phyloP scores from a whole-genome alignment of 2,888 invertebrate genomes.

The Ormyrus labotus region DNA sequence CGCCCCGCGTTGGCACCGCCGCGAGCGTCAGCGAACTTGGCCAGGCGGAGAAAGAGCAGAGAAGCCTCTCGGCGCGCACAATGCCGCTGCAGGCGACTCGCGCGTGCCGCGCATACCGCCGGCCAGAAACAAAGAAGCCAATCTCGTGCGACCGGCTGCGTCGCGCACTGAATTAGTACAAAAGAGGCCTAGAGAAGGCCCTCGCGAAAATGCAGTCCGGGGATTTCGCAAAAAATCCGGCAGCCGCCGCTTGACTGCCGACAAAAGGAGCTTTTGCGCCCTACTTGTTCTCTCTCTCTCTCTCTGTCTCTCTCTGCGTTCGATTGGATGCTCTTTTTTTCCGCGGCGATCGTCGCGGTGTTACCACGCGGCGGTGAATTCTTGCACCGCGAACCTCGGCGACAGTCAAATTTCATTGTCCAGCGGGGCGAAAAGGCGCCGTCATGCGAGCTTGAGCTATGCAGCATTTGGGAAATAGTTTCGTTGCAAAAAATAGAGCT shows the following conservation, averaged over 20 bases:
- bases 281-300: conserved; percentile 6
- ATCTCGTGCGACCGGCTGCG: conserved; percentile 24
- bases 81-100: background rate
- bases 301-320: background rate
- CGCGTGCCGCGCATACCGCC: background rate
- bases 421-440: no score
- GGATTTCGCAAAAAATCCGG: background rate
- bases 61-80: background rate
- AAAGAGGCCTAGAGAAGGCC: conserved; percentile 20
- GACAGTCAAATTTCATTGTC: no score
- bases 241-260: background rate
- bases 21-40: background rate
- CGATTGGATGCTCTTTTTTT: background rate
- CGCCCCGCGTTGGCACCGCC: background rate
- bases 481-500: no score
- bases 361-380: background rate
- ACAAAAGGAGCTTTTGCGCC: conserved; percentile 39
- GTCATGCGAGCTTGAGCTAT: no score
- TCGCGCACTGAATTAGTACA: conserved; percentile 25
- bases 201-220: conserved; percentile 3
- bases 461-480: no score
- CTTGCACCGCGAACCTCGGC: no score
- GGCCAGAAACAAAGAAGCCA: conserved; percentile 52
- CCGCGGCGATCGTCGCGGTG: background rate
- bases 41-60: background rate